phyloP scores from a whole-genome alignment of 2,797 vertebrate genomes.

The Oceanodroma leucorhoa region DNA sequence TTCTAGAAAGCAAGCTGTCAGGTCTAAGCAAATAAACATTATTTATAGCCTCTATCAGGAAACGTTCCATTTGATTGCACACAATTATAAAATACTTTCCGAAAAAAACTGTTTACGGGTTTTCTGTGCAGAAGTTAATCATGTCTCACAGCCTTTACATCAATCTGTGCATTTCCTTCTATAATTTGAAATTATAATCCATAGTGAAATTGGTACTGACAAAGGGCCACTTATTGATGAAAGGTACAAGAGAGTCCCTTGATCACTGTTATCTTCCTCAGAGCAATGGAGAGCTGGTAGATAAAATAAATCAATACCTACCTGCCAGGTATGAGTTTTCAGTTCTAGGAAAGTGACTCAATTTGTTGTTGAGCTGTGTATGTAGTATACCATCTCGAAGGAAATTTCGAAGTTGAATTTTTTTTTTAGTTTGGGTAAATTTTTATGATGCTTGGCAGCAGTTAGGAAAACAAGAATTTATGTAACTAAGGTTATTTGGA shows the following conservation, averaged over 20 bases:
- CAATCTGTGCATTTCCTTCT: not conserved
- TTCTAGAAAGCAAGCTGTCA: not conserved
- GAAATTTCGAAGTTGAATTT: not conserved
- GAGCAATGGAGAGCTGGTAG: not conserved
- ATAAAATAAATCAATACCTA: not conserved
- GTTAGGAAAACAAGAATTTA: not conserved
- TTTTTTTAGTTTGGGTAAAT: not conserved
- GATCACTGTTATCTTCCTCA: not conserved
- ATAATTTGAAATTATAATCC: not conserved
- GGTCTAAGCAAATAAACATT: not conserved
- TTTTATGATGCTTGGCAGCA: not conserved
- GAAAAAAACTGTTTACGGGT: not conserved
- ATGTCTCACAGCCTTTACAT: not conserved
- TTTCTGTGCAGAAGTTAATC: not conserved
- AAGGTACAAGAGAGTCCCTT: not conserved
- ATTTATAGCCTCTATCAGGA: not conserved
- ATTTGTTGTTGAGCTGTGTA: not conserved
- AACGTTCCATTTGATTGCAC: not conserved
- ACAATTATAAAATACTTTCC: not conserved
- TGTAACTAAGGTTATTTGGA: not conserved
- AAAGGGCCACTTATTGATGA: not conserved
- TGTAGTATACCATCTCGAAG: not conserved
- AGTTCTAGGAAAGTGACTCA: not conserved
- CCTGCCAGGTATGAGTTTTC: not conserved
- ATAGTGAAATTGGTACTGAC: not conserved